A percentile compares a stretch with the other conserved stretches of the same genome.
Conservation (phyloP, 1,140 invertebrate genomes). For the Thereuonema tuberculata region DNA sequence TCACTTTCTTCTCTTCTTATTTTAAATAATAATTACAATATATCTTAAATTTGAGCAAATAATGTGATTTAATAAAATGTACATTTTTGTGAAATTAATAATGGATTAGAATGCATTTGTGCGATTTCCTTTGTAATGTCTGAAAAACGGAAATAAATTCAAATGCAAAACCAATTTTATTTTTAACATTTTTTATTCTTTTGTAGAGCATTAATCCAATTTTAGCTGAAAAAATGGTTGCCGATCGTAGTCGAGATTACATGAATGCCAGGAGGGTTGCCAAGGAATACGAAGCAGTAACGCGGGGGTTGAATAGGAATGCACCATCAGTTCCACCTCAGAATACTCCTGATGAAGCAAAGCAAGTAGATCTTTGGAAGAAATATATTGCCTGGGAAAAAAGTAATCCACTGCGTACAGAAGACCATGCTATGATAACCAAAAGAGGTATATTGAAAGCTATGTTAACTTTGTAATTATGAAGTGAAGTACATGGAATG, state of each 20-base stretch:
- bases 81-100: too few relatives aligned
- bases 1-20: too few relatives aligned
- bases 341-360: conserved; percentile 76
- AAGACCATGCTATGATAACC: conserved; percentile 85
- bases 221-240: conserved; percentile 87
- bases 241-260: conserved; percentile 82
- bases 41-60: too few relatives aligned
- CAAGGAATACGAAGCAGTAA: conserved; percentile 90
- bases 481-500: too few relatives aligned
- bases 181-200: conserved; percentile 34
- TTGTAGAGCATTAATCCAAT: conserved; percentile 93
- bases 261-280: conserved; percentile 95
- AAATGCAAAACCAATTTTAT: conserved; percentile 7
- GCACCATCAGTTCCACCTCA: conserved; percentile 86
- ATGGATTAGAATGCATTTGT: conserved; percentile 12
- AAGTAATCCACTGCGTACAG: conserved; percentile 84
- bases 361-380: conserved; percentile 98
- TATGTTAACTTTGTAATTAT: too few relatives aligned
- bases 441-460: conserved; percentile 50
- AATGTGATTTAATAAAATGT: too few relatives aligned
- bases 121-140: not conserved
- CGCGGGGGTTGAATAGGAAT: conserved; percentile 85
- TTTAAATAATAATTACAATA: too few relatives aligned
- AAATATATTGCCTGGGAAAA: conserved; percentile 98
- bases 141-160: conserved; percentile 8